Conservation (phyloP, 2,888 invertebrate species). For the Camponotus fellah region DNA sequence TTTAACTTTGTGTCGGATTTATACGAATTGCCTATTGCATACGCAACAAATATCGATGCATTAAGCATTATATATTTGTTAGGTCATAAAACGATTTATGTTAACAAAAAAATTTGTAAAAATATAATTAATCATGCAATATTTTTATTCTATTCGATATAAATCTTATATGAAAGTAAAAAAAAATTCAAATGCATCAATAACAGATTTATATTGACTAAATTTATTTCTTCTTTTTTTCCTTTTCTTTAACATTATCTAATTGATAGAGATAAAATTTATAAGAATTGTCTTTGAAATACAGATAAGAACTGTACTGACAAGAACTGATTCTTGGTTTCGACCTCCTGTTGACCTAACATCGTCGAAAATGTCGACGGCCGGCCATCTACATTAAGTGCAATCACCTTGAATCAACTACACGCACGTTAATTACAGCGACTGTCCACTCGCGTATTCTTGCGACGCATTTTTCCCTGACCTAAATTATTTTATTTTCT, state of each 20-base stretch:
- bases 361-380: slow-evolving; percentile 60
- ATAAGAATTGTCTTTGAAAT: slow-evolving; percentile 15
- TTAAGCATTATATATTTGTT: neutral
- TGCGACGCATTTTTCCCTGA: slow-evolving; percentile 73
- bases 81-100: no score
- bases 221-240: neutral
- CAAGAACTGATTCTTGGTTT: neutral
- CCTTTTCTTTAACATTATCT: neutral
- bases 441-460: slow-evolving; percentile 71
- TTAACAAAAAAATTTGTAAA: neutral
- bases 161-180: neutral
- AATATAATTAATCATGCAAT: neutral
- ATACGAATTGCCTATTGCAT: neutral
- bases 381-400: slow-evolving; percentile 47
- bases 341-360: neutral
- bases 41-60: neutral
- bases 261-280: neutral
- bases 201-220: neutral
- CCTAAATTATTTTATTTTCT: slow-evolving; percentile 69
- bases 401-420: slow-evolving; percentile 70
- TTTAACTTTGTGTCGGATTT: neutral
- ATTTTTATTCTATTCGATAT: neutral
- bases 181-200: neutral
- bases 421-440: slow-evolving; percentile 54
- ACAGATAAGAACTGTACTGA: neutral